Percentiles rank a stretch among this genome's conserved stretches.
These are phyloP conservation scores for Drosophila burlai DNA, from an alignment of 1,140 invertebrate genomes.

Conservation along the genomic window DNA sequence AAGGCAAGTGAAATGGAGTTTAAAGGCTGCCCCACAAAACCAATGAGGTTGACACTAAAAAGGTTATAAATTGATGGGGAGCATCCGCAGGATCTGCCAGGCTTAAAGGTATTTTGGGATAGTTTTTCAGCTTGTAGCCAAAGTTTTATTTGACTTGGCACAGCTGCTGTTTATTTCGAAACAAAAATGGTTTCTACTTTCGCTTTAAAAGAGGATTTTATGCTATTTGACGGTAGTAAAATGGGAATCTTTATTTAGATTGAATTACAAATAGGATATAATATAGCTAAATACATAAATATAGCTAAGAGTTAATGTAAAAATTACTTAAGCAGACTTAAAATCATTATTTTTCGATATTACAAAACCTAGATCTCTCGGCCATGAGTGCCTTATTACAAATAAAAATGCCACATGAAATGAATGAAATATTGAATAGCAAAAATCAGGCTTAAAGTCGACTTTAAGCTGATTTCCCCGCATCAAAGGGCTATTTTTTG, in stretches of 20 bases:
- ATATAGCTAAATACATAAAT: too few relatives aligned
- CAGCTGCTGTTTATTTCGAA: not conserved
- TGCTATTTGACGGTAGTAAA: not conserved
- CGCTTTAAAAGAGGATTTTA: too few relatives aligned
- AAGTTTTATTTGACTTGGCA: not conserved
- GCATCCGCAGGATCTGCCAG: not conserved
- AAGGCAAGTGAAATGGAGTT: not conserved
- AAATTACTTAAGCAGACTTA: too few relatives aligned
- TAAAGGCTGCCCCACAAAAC: not conserved
- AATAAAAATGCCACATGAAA: not conserved
- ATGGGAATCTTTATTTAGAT: not conserved
- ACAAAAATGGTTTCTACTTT: not conserved
- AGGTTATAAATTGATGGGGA: not conserved
- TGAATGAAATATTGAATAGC: not conserved
- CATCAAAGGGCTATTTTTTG: not conserved
- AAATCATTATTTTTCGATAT: not conserved
- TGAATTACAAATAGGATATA: not conserved
- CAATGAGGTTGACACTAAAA: slow-evolving; percentile 4
- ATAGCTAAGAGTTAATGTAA: too few relatives aligned
- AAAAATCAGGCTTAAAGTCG: not conserved
- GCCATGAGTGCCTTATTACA: not conserved
- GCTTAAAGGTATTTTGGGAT: not conserved
- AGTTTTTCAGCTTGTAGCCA: not conserved
- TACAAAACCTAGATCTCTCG: not conserved
- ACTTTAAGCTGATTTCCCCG: not conserved